A percentile compares a stretch with the other conserved stretches of the same genome.
These are phyloP conservation scores for Eupeodes corollae DNA, from an alignment of 1,140 invertebrate genomes.

Conservation along the genomic window DNA sequence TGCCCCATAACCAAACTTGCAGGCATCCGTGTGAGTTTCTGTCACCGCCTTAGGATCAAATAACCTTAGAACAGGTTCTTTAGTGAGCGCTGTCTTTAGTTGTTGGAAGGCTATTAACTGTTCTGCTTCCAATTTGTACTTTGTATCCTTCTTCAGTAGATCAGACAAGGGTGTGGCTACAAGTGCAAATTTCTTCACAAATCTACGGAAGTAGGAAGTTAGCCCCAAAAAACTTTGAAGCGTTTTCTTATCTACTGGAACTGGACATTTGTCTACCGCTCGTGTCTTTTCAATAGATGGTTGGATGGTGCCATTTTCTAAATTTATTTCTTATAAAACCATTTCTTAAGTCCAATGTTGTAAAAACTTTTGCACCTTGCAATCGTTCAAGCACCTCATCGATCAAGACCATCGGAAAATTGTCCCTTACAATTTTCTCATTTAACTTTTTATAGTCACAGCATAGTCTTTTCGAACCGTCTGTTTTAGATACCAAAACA, in stretches of 20 bases:
- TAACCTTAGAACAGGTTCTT: slow-evolving; percentile 10
- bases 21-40: slow-evolving; percentile 20
- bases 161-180: slow-evolving; percentile 1
- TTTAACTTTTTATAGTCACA: slow-evolving; percentile 16
- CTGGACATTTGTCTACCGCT: background rate
- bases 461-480: slow-evolving; percentile 9
- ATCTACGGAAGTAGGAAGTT: background rate
- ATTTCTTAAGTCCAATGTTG: slow-evolving; percentile 17
- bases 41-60: slow-evolving; percentile 9
- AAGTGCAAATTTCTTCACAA: background rate
- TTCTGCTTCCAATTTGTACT: background rate
- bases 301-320: slow-evolving; percentile 1
- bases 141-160: background rate
- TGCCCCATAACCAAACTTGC: slow-evolving; percentile 21
- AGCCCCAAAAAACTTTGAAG: slow-evolving; percentile 1
- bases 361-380: slow-evolving; percentile 10
- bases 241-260: background rate
- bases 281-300: slow-evolving; percentile 1
- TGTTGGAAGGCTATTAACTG: slow-evolving; percentile 7
- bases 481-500: slow-evolving; percentile 16
- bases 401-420: slow-evolving; percentile 21
- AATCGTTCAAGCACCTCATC: slow-evolving; percentile 21
- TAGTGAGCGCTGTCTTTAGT: slow-evolving; percentile 10
- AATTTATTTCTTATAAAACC: slow-evolving; percentile 6
- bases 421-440: slow-evolving; percentile 10